Evolutionary conservation across 2,888 invertebrate species (phyloP).

Genomic region (Eupeodes luniger): DNA sequence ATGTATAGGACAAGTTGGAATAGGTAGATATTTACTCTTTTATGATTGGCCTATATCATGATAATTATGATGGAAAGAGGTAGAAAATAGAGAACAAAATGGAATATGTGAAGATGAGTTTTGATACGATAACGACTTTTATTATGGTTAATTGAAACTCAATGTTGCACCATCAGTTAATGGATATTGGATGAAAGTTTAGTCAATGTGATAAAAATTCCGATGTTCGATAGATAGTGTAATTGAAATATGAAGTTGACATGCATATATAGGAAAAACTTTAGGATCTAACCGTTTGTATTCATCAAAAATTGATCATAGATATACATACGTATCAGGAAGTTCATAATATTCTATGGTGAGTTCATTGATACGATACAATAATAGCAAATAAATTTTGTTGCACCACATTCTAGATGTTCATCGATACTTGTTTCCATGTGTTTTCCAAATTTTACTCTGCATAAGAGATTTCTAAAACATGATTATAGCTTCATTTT

Average conservation of each 20-base stretch:
- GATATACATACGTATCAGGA: no score
- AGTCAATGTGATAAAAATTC: background rate
- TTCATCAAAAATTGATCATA: no score
- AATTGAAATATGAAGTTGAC: slow-evolving; percentile 15
- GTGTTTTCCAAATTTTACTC: no score
- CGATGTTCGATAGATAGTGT: background rate
- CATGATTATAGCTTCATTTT: no score
- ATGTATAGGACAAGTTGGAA: background rate
- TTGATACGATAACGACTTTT: slow-evolving; percentile 53
- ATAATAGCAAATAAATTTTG: no score
- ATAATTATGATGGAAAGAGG: background rate
- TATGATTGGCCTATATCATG: slow-evolving; percentile 16
- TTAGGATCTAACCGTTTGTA: no score
- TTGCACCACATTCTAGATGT: no score
- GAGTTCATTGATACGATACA: no score
- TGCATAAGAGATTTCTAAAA: no score
- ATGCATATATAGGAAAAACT: background rate
- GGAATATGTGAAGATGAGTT: slow-evolving; percentile 32
- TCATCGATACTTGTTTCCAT: no score
- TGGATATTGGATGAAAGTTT: slow-evolving; percentile 25
- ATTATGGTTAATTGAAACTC: slow-evolving; percentile 62
- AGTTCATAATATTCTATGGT: no score
- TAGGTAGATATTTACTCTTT: slow-evolving; percentile 1
- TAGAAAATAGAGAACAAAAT: background rate
- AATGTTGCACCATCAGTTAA: slow-evolving; percentile 34